Base-by-base conservation (phyloP, 1,140 invertebrate genomes). In the Drosophila arawakana region DNA sequence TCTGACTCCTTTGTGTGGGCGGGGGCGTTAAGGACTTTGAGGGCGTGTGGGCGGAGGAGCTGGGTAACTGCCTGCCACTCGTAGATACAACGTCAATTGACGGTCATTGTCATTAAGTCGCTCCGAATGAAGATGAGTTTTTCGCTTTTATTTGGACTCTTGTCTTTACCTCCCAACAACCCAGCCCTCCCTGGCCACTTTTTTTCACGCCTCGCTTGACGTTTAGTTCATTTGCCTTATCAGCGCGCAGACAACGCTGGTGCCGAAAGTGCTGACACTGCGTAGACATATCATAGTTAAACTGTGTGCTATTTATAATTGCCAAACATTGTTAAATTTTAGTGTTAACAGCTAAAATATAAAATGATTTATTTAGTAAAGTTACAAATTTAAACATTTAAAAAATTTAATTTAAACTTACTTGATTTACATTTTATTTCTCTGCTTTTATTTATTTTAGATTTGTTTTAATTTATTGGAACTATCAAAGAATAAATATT, bases 61-160 rank as follows among this genome's bases (percentile, higher is more conserved):
- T 15, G 10, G 47, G 30, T 4, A 21, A 41, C 47, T 55, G 61
- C 21, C 54, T 58, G 62, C 7, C 15, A 59, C 62, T 72, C 65
- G 55, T 65, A 68, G 76, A 76, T 65, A 80, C 78, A 73, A 66
- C 83, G 66, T 69, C 76, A 88, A 78, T 89, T 81, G 84, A 84
- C 74, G 80, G 84, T 89, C 80, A 88, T 88, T 88, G 80, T 89
- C 84, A 88, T 88, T 88, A 88, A 88, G 77, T 78, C 69, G 61
- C 73, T 46, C 78, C 49, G 59, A 84, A 89, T 84, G 74, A 80
- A 88, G 78, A 89, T 89, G 84, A 89, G 74, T 89, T 88, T 89
- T 83, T 80, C 70, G 43, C 49, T 67, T 80, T 37, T 76, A 60
- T 55, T 74, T 73, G 50, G 57, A 60, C 58, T 62, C 67, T 66